Percentiles rank a stretch among this genome's conserved stretches.
Conservation (phyloP, 2,888 invertebrate species). For the Liodrosophila aerea region DNA sequence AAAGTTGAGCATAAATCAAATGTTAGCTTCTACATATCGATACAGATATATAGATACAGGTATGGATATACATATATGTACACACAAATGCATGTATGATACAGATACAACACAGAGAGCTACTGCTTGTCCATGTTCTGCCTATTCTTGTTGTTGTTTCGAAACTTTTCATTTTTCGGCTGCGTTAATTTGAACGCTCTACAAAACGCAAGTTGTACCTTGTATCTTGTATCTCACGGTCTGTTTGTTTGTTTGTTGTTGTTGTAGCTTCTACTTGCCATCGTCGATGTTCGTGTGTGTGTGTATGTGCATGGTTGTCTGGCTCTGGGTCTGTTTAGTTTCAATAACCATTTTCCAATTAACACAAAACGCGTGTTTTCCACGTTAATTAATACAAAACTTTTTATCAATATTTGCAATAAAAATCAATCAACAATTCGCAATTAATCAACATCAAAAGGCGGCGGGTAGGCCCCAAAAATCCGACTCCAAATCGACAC, state of each 20-base stretch:
- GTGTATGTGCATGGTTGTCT: slow-evolving; percentile 50
- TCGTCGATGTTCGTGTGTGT: slow-evolving; percentile 22
- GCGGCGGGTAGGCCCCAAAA: slow-evolving; percentile 49
- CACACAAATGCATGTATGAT: slow-evolving; percentile 12
- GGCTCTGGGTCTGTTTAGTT: slow-evolving; percentile 66
- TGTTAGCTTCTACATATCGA: slow-evolving; percentile 43
- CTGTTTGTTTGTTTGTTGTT: slow-evolving; percentile 67
- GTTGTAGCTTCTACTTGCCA: slow-evolving; percentile 10
- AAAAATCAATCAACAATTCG: slow-evolving; percentile 78
- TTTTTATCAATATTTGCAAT: slow-evolving; percentile 79
- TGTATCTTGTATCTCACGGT: slow-evolving; percentile 65
- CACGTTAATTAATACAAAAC: slow-evolving; percentile 75
- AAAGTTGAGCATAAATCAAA: slow-evolving; percentile 77
- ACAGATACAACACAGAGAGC: slow-evolving; percentile 10
- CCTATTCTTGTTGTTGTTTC: slow-evolving; percentile 34
- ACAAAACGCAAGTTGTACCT: slow-evolving; percentile 70
- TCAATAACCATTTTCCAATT: slow-evolving; percentile 77
- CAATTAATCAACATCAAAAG: slow-evolving; percentile 80
- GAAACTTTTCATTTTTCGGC: slow-evolving; percentile 57
- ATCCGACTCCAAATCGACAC: slow-evolving; percentile 11
- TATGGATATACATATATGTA: slow-evolving; percentile 21
- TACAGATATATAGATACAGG: slow-evolving; percentile 12
- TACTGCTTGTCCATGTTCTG: slow-evolving; percentile 15
- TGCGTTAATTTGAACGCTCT: slow-evolving; percentile 70
- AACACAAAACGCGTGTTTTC: slow-evolving; percentile 76